Conservation (phyloP, 1,140 invertebrate species). For the Zaprionus africanus region DNA sequence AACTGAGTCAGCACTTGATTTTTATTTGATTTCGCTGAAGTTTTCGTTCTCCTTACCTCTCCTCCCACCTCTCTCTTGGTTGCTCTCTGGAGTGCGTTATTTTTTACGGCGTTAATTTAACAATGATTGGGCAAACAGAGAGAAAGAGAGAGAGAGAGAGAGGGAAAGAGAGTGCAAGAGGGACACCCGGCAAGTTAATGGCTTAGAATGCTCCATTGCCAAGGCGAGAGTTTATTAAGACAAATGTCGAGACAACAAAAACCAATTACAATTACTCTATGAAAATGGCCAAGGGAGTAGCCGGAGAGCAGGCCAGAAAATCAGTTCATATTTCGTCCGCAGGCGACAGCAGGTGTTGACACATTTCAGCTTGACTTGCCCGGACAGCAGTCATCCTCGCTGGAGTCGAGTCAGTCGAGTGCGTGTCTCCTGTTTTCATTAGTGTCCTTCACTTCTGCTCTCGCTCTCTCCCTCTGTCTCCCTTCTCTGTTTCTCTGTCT, state of each 20-base stretch:
- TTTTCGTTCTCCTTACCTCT: constrained; percentile 29
- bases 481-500: not conserved
- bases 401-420: constrained; percentile 10
- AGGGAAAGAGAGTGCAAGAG: not conserved
- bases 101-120: constrained; percentile 78
- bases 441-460: constrained; percentile 4
- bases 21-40: constrained; percentile 77
- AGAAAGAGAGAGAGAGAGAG: not conserved
- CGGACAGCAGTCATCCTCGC: constrained; percentile 2
- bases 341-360: constrained; percentile 49
- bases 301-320: constrained; percentile 6
- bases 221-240: constrained; percentile 48
- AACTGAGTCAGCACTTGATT: constrained; percentile 80
- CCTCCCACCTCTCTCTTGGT: not conserved
- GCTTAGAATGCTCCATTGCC: constrained; percentile 18
- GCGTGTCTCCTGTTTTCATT: constrained; percentile 40
- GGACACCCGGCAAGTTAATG: constrained; percentile 7
- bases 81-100: constrained; percentile 56
- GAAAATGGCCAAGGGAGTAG: constrained; percentile 17
- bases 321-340: constrained; percentile 28
- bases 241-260: constrained; percentile 55
- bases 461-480: not conserved
- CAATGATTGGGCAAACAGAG: constrained; percentile 63
- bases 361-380: constrained; percentile 43
- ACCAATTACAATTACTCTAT: constrained; percentile 46